phyloP scores from a whole-genome alignment of 2,113 vertebrate species.

The Tor tambroides region DNA sequence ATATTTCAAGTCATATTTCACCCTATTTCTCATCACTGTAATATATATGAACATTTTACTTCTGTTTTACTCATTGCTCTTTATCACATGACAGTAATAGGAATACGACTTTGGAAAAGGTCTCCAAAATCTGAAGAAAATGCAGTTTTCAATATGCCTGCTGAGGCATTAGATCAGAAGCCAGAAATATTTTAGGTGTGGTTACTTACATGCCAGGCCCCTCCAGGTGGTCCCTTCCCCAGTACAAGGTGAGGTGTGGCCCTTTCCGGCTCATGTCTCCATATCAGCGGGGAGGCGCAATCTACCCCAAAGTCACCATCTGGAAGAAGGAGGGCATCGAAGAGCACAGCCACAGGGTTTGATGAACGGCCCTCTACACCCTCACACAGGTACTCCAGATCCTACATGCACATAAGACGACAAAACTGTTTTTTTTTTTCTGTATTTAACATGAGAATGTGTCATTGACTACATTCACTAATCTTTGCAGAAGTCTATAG shows the following conservation, averaged over 20 bases:
- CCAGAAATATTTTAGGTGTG: neutral
- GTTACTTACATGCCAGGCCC: slow-evolving; percentile 80
- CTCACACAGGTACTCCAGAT: slow-evolving; percentile 81
- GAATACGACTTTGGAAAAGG: neutral
- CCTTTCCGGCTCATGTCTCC: slow-evolving; percentile 72
- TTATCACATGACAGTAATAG: neutral
- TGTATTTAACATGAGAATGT: slow-evolving; percentile 3
- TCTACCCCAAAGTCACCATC: slow-evolving; percentile 78
- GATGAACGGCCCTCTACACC: slow-evolving; percentile 80
- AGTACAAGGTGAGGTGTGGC: slow-evolving; percentile 78
- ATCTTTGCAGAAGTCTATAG: neutral
- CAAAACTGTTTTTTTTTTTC: neutral
- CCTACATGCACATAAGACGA: slow-evolving; percentile 58
- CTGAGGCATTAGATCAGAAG: neutral
- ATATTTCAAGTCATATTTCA: neutral
- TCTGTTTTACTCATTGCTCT: neutral
- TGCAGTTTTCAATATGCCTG: neutral
- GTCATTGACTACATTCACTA: neutral
- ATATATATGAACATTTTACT: neutral
- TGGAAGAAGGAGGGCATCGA: slow-evolving; percentile 80
- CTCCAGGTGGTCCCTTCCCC: slow-evolving; percentile 79
- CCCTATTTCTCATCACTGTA: neutral
- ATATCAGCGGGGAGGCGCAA: slow-evolving; percentile 72
- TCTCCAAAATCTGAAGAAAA: no score
- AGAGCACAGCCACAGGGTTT: slow-evolving; percentile 81